Base-by-base conservation (phyloP, 1,140 invertebrate genomes). In the Ylistrum balloti region DNA sequence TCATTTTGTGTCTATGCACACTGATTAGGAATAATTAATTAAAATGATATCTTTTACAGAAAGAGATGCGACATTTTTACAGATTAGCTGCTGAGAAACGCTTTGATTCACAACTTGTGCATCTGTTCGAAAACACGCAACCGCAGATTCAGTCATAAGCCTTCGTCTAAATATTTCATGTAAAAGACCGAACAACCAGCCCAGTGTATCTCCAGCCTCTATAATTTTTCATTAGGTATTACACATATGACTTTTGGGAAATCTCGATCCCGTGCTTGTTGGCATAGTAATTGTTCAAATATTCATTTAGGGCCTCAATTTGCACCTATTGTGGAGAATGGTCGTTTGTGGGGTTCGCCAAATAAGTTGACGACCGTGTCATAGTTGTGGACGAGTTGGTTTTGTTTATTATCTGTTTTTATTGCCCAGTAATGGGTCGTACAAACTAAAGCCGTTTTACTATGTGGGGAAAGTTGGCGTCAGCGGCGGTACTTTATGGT, bases 1-100 rank as follows among this genome's bases (percentile, higher is more conserved):
- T 74, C 56, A 74, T 74, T 74, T 74, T 74, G 56, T 74, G 56
- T 74, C 56, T 74, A 74, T 74, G 56, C 56, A 74, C 56, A 74
- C 56, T 74, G 56, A 74, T 74, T 74, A 17, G 56, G 56, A 74
- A 74, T 74, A 74, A 74, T 74, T 74, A 74, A 74, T 74, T 74
- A 74, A 74, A 74, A 74, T 74, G 56, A 74, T 74, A 74, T 74
- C 56, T 74, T 74, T 74, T 74, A 74, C 56, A 74, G 56, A 74
- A 74, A 74, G 56, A 74, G 56, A 74, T 74, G 56, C 56, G 56
- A 28, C 56, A 74, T 74, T 74, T 74, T 74, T 74, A 74, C 22
- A 74, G 56, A 74, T 74, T 74, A 74, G 56, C 17, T n/a, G 56
- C 56, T n/a, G 56, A 74, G 56, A 74, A 74, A 28, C 56, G 56